Percentiles rank a stretch among this genome's conserved stretches.
Evolutionary conservation across 1,140 invertebrate species (phyloP).

Genomic region (Drosophila biarmipes): DNA sequence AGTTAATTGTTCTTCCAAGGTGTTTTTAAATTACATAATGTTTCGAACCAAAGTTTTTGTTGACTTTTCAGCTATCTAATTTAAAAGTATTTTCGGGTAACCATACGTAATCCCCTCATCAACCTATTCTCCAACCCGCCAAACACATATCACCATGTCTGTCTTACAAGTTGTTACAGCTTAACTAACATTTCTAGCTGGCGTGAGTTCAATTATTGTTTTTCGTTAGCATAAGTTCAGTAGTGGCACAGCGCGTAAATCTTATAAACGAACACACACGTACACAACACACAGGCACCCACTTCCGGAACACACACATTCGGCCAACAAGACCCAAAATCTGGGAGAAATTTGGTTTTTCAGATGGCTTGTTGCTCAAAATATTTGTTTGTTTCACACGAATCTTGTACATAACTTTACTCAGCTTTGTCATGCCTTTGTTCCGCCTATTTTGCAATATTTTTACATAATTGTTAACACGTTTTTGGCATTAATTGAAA

Average conservation of each 20-base stretch:
- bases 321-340: conserved; percentile 2
- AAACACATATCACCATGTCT: no score
- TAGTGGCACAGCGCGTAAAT: conserved; percentile 68
- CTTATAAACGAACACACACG: conserved; percentile 21
- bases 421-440: conserved; percentile 3
- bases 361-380: conserved; percentile 8
- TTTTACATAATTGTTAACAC: conserved; percentile 15
- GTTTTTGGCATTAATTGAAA: conserved; percentile 4
- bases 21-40: no score
- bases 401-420: conserved; percentile 17
- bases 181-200: conserved; percentile 61
- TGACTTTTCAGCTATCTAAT: conserved; percentile 27
- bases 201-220: conserved; percentile 53
- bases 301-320: background rate
- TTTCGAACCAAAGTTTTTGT: background rate
- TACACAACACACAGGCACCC: conserved; percentile 20
- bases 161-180: conserved; percentile 46
- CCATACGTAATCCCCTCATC: no score
- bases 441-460: conserved; percentile 2
- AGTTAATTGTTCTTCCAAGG: no score
- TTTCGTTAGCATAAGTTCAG: conserved; percentile 65
- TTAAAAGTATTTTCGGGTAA: background rate
- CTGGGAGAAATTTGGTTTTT: background rate
- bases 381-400: conserved; percentile 7
- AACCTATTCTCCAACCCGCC: background rate